These are phyloP conservation scores for Turritopsis dohrnii DNA, from an alignment of 30 jellyfish, hydroid and myxozoan species.

Conservation along the genomic window DNA sequence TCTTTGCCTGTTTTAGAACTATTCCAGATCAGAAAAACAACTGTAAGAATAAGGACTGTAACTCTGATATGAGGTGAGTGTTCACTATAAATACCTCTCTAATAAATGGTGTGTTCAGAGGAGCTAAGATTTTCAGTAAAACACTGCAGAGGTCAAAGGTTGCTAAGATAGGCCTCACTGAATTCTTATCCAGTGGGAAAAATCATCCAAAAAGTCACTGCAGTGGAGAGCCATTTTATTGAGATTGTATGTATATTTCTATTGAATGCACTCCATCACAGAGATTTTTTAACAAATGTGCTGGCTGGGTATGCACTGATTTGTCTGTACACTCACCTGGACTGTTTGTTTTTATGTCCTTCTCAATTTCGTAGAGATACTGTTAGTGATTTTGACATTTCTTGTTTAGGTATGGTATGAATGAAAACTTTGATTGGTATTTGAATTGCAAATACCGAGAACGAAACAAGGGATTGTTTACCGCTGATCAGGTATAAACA, in stretches of 20 bases:
- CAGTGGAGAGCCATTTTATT: too few species aligned
- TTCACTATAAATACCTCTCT: neutral
- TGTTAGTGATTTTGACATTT: neutral
- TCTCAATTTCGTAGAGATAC: neutral
- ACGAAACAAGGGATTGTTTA: constrained; percentile 77
- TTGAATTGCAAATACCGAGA: constrained; percentile 61
- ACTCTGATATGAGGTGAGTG: constrained; percentile 63
- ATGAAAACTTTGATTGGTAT: constrained; percentile 76
- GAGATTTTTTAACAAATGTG: too few species aligned
- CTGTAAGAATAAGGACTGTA: constrained; percentile 70
- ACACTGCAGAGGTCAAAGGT: too few species aligned
- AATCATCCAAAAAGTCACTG: too few species aligned
- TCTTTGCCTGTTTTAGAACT: constrained; percentile 37
- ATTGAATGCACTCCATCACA: too few species aligned
- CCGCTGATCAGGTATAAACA: constrained; percentile 83
- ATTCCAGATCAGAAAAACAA: constrained; percentile 67
- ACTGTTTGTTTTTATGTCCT: neutral
- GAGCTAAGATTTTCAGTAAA: neutral
- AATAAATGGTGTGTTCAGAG: neutral
- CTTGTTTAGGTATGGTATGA: constrained; percentile 82
- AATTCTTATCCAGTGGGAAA: too few species aligned
- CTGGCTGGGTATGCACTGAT: too few species aligned
- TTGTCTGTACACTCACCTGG: too few species aligned
- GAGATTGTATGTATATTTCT: too few species aligned
- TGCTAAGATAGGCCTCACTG: too few species aligned